These are phyloP conservation scores for Mizuhopecten yessoensis DNA, from an alignment of 1,140 invertebrate species.

Conservation along the genomic window DNA sequence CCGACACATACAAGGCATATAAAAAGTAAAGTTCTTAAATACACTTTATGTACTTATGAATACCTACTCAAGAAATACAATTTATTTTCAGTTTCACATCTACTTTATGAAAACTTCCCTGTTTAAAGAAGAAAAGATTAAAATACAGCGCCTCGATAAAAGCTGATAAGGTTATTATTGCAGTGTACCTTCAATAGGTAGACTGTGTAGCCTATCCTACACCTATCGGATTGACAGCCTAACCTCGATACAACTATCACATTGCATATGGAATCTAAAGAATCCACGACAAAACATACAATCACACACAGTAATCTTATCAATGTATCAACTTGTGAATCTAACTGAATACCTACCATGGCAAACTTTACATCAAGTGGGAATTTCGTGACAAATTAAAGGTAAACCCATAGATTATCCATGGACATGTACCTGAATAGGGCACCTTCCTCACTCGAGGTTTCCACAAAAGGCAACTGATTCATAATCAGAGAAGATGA, in stretches of 20 bases:
- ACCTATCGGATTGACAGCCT: neutral
- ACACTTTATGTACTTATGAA: neutral
- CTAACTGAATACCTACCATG: neutral
- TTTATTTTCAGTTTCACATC: constrained; percentile 6
- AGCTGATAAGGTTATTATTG: neutral
- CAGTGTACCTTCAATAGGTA: neutral
- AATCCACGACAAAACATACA: constrained; percentile 6
- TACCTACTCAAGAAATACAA: neutral
- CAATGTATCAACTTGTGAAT: constrained; percentile 7
- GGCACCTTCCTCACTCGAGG: too few species aligned
- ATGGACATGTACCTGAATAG: neutral
- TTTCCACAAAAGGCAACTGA: constrained; percentile 28
- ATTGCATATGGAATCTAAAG: neutral
- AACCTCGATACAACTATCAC: neutral
- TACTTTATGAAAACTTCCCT: neutral
- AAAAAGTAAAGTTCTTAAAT: neutral
- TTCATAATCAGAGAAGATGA: neutral
- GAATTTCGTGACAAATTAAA: constrained; percentile 39
- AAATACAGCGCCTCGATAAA: neutral
- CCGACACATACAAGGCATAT: neutral
- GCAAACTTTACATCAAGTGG: neutral
- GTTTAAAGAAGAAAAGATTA: neutral
- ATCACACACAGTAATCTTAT: constrained; percentile 16
- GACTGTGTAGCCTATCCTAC: neutral
- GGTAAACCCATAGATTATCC: neutral